These are phyloP conservation scores for Drusus annulatus DNA, from an alignment of 1,140 invertebrate species.

Conservation along the genomic window DNA sequence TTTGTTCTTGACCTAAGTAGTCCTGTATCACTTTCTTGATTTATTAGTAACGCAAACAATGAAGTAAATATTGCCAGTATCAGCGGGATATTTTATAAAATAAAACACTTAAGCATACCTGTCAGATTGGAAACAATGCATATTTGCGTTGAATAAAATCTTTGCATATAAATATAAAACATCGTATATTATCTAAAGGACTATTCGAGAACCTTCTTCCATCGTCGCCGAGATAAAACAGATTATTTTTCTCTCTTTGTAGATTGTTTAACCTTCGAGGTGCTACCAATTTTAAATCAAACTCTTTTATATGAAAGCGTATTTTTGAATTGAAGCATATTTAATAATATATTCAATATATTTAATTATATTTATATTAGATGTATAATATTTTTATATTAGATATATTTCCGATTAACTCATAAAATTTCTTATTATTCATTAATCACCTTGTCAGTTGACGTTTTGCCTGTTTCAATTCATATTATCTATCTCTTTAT, in stretches of 20 bases:
- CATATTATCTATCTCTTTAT: too few relatives aligned
- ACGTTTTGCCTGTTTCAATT: too few relatives aligned
- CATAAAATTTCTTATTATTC: too few relatives aligned
- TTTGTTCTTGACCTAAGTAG: background rate
- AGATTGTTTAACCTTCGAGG: conserved; percentile 18
- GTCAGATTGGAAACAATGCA: conserved; percentile 30
- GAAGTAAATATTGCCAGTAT: conserved; percentile 13
- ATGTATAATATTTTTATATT: too few relatives aligned
- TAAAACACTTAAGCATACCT: conserved; percentile 30
- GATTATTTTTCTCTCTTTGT: background rate
- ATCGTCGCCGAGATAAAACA: conserved; percentile 12
- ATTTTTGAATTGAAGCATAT: too few relatives aligned
- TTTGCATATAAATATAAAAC: conserved; percentile 14
- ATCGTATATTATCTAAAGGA: background rate
- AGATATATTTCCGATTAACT: too few relatives aligned
- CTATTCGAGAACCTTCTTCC: conserved; percentile 21
- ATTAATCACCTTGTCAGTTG: too few relatives aligned
- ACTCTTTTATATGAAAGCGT: too few relatives aligned
- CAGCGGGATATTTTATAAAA: conserved; percentile 20
- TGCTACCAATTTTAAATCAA: background rate
- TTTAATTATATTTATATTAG: too few relatives aligned
- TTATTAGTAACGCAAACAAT: conserved; percentile 24
- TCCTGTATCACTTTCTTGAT: conserved; percentile 20
- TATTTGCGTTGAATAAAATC: conserved; percentile 25
- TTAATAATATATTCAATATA: too few relatives aligned